A percentile compares a stretch with the other conserved stretches of the same genome.
Evolutionary conservation across 2,113 vertebrate genomes (phyloP).

Genomic region (Cynopterus brachyotis): DNA sequence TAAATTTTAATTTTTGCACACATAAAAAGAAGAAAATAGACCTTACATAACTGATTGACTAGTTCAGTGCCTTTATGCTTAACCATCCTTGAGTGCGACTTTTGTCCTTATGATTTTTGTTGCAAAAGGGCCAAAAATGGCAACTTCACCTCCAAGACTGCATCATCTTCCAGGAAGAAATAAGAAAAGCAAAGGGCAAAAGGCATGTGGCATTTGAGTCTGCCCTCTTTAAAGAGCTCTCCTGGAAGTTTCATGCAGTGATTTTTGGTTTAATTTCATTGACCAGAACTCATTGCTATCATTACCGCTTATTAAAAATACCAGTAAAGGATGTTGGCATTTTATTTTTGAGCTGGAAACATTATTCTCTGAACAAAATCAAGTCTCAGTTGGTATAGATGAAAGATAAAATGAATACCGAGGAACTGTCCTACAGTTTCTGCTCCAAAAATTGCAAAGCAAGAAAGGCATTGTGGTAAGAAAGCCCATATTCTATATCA

Average conservation of each 20-base stretch:
- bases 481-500: neutral
- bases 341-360: neutral
- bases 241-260: neutral
- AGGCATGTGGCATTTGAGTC: too few relatives aligned
- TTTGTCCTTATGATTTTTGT: neutral
- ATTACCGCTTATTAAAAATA: neutral
- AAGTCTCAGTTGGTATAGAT: neutral
- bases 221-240: neutral
- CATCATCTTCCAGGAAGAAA: neutral
- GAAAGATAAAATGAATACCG: neutral
- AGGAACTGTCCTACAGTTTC: neutral
- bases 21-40: neutral
- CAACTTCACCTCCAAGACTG: neutral
- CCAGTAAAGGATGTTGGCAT: neutral
- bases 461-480: neutral
- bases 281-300: neutral
- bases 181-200: neutral
- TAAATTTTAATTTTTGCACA: neutral
- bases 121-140: neutral
- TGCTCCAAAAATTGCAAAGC: neutral
- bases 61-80: neutral
- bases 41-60: rapidly evolving
- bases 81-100: too few relatives aligned
- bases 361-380: neutral
- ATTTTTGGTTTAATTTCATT: neutral